phyloP scores from a whole-genome alignment of 2,797 vertebrate genomes.

The Amphiprion clarkii region DNA sequence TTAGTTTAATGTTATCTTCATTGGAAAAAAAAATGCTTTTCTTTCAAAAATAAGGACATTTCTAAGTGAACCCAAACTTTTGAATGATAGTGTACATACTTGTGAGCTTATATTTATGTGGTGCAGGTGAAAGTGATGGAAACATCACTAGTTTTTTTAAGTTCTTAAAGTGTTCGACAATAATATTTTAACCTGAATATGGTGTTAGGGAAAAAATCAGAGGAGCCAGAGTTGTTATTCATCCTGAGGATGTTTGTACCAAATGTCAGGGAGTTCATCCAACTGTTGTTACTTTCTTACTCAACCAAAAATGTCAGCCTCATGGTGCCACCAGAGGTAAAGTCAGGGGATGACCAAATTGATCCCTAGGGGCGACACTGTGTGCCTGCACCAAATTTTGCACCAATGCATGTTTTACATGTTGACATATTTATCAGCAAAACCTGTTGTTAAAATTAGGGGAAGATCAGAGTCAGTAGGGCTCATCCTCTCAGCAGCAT shows the following conservation, averaged over 20 bases:
- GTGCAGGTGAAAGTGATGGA: neutral
- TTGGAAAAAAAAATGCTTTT: no score
- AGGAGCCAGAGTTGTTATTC: neutral
- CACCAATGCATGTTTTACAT: neutral
- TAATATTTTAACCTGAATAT: constrained; percentile 7
- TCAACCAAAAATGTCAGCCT: neutral
- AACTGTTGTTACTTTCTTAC: neutral
- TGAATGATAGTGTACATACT: neutral
- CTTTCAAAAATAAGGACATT: no score
- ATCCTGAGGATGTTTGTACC: neutral
- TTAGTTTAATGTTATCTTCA: no score
- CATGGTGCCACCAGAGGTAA: neutral
- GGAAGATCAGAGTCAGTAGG: neutral
- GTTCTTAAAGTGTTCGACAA: neutral
- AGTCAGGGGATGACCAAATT: neutral
- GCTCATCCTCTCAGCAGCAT: neutral
- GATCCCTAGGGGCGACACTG: neutral
- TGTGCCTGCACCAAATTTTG: neutral
- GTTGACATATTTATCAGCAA: neutral
- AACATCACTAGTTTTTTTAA: neutral
- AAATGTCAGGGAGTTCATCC: neutral
- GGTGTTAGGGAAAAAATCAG: neutral
- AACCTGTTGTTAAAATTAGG: neutral
- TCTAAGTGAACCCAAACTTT: no score
- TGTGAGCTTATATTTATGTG: neutral